phyloP scores from a whole-genome alignment of 2,888 invertebrate species.

The Acutogordius australiensis region DNA sequence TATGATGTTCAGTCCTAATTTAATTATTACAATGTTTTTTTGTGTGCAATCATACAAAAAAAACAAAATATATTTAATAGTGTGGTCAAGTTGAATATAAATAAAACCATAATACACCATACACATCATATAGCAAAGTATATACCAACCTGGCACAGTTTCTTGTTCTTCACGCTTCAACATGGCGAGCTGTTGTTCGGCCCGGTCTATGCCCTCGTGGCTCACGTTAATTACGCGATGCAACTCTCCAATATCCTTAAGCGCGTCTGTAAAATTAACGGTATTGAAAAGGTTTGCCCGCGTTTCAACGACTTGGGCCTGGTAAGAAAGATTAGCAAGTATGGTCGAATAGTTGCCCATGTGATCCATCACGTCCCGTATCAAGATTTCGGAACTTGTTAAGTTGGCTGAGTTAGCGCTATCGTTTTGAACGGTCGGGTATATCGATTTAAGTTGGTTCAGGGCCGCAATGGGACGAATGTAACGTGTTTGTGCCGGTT shows the following conservation, averaged over 20 bases:
- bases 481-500: background rate
- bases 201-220: background rate
- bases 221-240: background rate
- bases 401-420: background rate
- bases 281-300: background rate
- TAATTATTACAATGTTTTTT: too few relatives aligned
- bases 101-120: too few relatives aligned
- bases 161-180: too few relatives aligned
- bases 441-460: background rate
- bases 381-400: background rate
- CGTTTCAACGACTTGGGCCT: background rate
- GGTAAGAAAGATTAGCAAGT: background rate
- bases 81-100: too few relatives aligned
- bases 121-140: too few relatives aligned
- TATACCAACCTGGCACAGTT: too few relatives aligned
- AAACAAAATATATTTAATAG: too few relatives aligned
- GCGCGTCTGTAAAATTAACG: background rate
- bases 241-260: background rate
- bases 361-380: background rate
- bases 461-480: background rate
- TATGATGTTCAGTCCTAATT: too few relatives aligned
- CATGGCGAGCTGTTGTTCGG: background rate
- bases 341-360: background rate
- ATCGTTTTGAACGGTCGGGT: background rate
- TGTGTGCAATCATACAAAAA: too few relatives aligned